These are phyloP conservation scores for Hylaeus anthracinus DNA, from an alignment of 1,140 invertebrate species.

Conservation along the genomic window DNA sequence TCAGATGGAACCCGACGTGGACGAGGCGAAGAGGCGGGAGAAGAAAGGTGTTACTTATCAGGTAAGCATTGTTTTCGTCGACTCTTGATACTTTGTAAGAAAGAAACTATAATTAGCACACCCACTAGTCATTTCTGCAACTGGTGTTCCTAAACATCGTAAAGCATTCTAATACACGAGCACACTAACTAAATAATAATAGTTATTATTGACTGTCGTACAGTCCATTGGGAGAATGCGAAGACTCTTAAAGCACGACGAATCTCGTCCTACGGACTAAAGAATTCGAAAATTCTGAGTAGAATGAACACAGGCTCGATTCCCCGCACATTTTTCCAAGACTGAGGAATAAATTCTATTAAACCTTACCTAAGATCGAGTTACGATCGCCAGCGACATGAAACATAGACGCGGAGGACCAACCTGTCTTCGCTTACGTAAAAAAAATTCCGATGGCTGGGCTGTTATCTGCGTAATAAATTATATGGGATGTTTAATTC, in stretches of 20 bases:
- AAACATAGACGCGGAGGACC: neutral
- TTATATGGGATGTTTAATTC: neutral
- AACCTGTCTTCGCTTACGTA: conserved; percentile 6
- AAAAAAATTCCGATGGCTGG: neutral
- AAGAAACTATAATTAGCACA: too few relatives aligned
- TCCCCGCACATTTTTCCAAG: too few relatives aligned
- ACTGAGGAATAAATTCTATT: neutral
- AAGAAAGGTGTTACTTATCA: conserved; percentile 67
- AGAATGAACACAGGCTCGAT: neutral
- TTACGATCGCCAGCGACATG: neutral
- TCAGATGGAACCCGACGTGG: conserved; percentile 44
- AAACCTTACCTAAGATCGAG: neutral
- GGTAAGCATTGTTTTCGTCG: conserved; percentile 44
- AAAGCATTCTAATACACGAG: too few relatives aligned
- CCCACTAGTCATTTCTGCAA: too few relatives aligned
- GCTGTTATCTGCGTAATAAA: conserved; percentile 27
- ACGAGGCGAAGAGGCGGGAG: conserved; percentile 56
- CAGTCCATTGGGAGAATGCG: too few relatives aligned
- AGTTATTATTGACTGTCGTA: too few relatives aligned
- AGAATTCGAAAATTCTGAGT: neutral
- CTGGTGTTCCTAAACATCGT: too few relatives aligned
- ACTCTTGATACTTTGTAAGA: neutral
- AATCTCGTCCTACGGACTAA: neutral
- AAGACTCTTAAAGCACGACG: too few relatives aligned
- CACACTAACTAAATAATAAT: too few relatives aligned